Evolutionary conservation across 2,797 vertebrate species (phyloP), one percentile per base, ranked within the genome.

Genomic region (Enteromius fasciolatus): DNA sequence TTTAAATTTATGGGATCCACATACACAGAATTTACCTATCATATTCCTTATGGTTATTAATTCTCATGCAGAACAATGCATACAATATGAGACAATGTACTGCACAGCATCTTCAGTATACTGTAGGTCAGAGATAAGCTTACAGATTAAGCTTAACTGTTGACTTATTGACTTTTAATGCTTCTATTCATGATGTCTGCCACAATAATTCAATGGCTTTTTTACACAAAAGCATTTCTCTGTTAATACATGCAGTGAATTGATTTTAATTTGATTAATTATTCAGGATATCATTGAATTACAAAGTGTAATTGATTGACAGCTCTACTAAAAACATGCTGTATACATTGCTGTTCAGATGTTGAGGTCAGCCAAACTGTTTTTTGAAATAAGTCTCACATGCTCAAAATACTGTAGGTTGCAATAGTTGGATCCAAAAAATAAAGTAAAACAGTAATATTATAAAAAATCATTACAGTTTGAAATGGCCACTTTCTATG

Each of bases 1-100:
- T 77, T 77, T 6, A 33, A 64, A 41, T 44, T 48, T 25, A 64
- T 14, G 41, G n/a, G 31, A 36, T 74, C 78, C n/a, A 15, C n/a
- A 59, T 31, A 39, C 5, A 54, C 44, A 52, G 17, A 41, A 14
- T 50, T 80, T 25, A 23, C 28, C 25, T 25, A 18, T 15, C 12
- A 72, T 72, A 23, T 61, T 33, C 1, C 39, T 48, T 63, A 20
- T 46, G 8, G 67, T 33, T 48, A 50, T 25, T 50, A 33, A 64
- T 31, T 33, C 17, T 31, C 17, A 46, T 20, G 39, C 36, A 59
- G 52, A 59, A 48, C 54, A 72, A 28, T 80, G 67, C 17, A 66
- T 31, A 31, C 20, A 18, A 52, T 14, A 15, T 46, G 10, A 61
- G 3, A 33, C 14, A 59, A 75, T 59, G 33, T 57, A 44, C 10